Evolutionary conservation across 2,113 vertebrate genomes (phyloP), one percentile per base, ranked within the genome.

Genomic region (Corydoras maculifer): DNA sequence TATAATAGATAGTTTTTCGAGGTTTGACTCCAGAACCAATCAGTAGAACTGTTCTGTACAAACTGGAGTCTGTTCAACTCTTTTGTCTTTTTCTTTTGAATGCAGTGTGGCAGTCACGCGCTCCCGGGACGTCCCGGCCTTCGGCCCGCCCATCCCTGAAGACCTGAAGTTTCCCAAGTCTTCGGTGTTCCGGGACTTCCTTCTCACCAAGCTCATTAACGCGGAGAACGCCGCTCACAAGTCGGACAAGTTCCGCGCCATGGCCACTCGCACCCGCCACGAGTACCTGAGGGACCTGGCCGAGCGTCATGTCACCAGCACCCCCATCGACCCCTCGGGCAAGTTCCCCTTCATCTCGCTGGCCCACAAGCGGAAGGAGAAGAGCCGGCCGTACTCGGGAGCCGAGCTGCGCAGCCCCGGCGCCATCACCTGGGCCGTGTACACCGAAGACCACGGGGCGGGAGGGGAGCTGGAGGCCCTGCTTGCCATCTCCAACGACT

Each of bases 181-280:
- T 30, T 93, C 94, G 0, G 94, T 98, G 61, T 99, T 99, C 86
- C 93, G 97, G 93, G 97, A 99, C 92, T 99, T 99, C 84, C 90
- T 99, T 62, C 83, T 99, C 69, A 94, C 96, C 77, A 99, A 99
- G 87, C 91, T 99, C 75, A 96, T 99, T 81, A 99, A 99, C 7
- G 97, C 93, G 1, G 97, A 99, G 84, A 98, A 96, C 13, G 97
- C 97, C 14, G 96, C 97, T 78, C 96, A 99, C 86, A 99, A 99
- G 81, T 99, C 97, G 0, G 93, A 98, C 43, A 99, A 99, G 86
- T 99, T 99, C 74, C 90, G 93, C 0, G 95, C 96, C 3, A 99
- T 99, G 97, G 97, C 97, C 29, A 98, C 94, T 5, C 91, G 96
- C 77, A 99, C 97, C 0, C 93, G 96, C 31, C 97, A 99, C 82